phyloP scores from a whole-genome alignment of 2,888 invertebrate species.

The Camptogramma bilineatum region DNA sequence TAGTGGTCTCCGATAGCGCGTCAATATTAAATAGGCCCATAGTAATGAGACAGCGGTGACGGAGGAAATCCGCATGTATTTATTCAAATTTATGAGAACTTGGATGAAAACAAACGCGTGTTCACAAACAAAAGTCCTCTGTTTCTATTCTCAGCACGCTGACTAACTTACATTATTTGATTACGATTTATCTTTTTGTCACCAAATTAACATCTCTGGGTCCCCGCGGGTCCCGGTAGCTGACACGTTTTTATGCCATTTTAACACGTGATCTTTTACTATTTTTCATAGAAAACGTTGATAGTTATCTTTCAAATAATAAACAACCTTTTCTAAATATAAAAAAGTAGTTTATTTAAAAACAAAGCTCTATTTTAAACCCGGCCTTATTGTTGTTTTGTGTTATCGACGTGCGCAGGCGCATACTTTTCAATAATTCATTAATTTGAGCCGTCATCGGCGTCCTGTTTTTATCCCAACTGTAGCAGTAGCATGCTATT shows the following conservation, averaged over 20 bases:
- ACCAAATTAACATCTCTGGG: conserved; percentile 6
- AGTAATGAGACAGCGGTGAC: conserved; percentile 67
- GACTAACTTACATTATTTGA: conserved; percentile 1
- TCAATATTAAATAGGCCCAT: conserved; percentile 70
- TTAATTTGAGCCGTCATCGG: conserved; percentile 59
- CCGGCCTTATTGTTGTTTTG: conserved; percentile 30
- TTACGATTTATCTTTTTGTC: conserved; percentile 12
- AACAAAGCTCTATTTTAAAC: conserved; percentile 13
- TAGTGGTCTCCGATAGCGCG: conserved; percentile 36
- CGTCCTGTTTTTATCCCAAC: conserved; percentile 36
- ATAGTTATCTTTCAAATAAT: not conserved
- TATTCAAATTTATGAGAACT: conserved; percentile 68
- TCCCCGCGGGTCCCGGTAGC: not conserved
- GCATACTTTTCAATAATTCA: conserved; percentile 64
- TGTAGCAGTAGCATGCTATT: not conserved
- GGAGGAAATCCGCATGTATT: conserved; percentile 62
- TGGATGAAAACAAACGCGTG: conserved; percentile 60
- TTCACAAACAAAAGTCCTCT: conserved; percentile 48
- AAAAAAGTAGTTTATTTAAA: not conserved
- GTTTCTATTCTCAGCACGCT: not conserved
- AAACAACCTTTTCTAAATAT: not conserved
- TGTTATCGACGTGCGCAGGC: conserved; percentile 44
- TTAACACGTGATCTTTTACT: not conserved
- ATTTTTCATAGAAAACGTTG: not conserved
- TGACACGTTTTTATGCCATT: not conserved